Conservation (phyloP, 2,113 vertebrate genomes). For the Setophaga petechia region DNA sequence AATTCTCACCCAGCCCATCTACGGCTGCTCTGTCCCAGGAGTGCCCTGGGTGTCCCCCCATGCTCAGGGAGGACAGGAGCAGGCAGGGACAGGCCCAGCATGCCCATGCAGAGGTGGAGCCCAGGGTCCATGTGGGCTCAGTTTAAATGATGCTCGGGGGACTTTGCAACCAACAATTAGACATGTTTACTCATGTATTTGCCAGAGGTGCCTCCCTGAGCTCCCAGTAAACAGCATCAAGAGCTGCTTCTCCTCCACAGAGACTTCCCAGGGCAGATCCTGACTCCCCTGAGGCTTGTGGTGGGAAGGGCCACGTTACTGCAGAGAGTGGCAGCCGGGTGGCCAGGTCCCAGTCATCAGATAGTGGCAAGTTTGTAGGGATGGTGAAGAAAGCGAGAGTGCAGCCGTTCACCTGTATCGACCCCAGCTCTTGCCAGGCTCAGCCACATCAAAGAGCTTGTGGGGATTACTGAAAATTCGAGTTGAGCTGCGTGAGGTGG, state of each 20-base stretch:
- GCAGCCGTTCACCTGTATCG: background rate
- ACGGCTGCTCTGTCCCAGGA: rapidly evolving
- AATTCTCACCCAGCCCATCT: rapidly evolving
- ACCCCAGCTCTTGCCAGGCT: background rate
- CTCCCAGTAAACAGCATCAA: background rate
- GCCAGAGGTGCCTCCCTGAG: background rate
- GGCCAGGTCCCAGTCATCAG: background rate
- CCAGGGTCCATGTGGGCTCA: rapidly evolving
- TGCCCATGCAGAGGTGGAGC: background rate
- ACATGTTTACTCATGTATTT: conserved; percentile 31
- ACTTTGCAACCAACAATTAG: conserved; percentile 10
- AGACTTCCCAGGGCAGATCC: background rate
- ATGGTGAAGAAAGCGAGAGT: background rate
- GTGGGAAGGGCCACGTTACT: background rate
- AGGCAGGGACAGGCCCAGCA: background rate
- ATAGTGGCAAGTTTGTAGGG: background rate
- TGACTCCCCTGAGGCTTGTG: background rate
- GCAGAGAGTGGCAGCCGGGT: background rate
- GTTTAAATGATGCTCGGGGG: background rate
- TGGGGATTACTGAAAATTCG: background rate
- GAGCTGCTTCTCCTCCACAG: background rate
- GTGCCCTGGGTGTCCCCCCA: rapidly evolving
- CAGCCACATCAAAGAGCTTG: conserved; percentile 22
- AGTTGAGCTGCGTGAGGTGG: background rate
- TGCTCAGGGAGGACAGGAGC: background rate